Percentiles rank a stretch among this genome's conserved stretches.
Conservation (phyloP, 1,140 invertebrate genomes). For the Armadillidium nasatum region DNA sequence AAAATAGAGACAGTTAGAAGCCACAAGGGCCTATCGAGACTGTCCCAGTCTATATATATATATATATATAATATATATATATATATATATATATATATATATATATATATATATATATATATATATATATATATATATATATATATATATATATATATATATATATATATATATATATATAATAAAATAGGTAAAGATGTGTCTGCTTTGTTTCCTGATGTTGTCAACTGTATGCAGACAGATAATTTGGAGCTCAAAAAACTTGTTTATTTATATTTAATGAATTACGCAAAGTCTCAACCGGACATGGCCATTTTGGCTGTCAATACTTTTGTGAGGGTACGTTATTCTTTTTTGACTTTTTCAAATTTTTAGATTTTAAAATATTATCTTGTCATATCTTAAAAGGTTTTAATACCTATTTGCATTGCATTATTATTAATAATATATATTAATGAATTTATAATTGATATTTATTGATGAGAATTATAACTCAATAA, state of each 20-base stretch:
- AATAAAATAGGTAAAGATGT: conserved; percentile 66
- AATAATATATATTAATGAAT: no score
- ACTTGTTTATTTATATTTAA: conserved; percentile 96
- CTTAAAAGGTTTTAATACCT: no score
- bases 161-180: conserved; percentile 33
- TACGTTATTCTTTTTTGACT: conserved; percentile 50
- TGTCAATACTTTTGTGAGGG: conserved; percentile 99
- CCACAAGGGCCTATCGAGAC: no score
- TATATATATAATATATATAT: conserved; percentile 7
- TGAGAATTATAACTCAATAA: no score
- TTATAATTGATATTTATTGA: no score
- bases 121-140: conserved; percentile 4
- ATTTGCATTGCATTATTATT: no score
- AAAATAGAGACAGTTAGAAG: not conserved
- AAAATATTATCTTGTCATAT: no score
- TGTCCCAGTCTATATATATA: no score
- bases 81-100: conserved; percentile 11
- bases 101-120: conserved; percentile 2
- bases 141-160: conserved; percentile 14
- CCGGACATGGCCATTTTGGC: conserved; percentile 99
- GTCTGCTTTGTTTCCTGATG: conserved; percentile 94
- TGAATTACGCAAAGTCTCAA: conserved; percentile 99
- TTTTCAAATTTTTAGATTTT: not conserved
- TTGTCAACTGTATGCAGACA: conserved; percentile 99
- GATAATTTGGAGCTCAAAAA: conserved; percentile 99